Evolutionary conservation across 1,140 invertebrate genomes (phyloP).

Genomic region (Plutomurus gul): DNA sequence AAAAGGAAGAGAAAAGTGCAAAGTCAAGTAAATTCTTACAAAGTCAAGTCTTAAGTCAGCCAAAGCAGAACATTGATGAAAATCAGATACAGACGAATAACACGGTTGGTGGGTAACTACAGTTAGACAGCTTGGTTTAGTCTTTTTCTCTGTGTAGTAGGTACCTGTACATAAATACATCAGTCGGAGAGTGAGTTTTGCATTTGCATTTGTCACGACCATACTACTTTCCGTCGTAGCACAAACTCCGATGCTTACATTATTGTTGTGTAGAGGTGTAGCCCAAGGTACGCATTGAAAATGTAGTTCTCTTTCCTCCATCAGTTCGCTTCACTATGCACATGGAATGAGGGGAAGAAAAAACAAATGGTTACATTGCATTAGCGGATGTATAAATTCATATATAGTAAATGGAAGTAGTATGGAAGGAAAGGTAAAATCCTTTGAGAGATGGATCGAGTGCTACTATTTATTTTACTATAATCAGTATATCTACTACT

Average conservation of each 20-base stretch:
- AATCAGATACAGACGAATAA: background rate
- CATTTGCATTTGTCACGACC: background rate
- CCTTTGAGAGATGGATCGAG: too few relatives aligned
- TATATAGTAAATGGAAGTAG: background rate
- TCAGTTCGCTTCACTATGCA: too few relatives aligned
- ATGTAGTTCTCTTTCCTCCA: background rate
- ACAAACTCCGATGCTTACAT: background rate
- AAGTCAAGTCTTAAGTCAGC: too few relatives aligned
- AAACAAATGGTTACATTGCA: background rate
- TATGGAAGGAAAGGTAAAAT: background rate
- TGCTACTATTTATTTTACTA: background rate
- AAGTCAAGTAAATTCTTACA: constrained; percentile 5
- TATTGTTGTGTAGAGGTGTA: background rate
- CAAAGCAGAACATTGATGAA: background rate
- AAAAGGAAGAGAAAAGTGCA: constrained; percentile 25
- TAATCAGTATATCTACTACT: background rate
- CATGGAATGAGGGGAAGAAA: too few relatives aligned
- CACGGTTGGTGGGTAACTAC: background rate
- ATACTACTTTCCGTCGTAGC: background rate
- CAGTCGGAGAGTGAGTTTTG: too few relatives aligned
- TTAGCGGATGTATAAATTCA: background rate
- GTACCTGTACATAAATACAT: too few relatives aligned
- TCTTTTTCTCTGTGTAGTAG: too few relatives aligned
- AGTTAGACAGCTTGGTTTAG: background rate
- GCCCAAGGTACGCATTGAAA: background rate